Base-by-base conservation (phyloP, 2,113 vertebrate genomes). In the Chloroceryle aenea region DNA sequence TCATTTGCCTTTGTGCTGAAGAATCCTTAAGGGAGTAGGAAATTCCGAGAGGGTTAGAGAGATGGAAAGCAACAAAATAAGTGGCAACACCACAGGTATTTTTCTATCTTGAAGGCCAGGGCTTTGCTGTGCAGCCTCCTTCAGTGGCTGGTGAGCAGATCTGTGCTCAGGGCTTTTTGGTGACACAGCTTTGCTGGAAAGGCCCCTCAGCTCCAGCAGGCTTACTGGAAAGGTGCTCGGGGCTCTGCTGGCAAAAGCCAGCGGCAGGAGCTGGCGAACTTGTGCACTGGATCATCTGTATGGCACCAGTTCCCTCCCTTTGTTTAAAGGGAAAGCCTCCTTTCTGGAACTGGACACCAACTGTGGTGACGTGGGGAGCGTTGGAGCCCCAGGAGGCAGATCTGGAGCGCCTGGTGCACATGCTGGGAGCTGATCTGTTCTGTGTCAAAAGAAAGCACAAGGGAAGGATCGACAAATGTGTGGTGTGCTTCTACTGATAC, bases 401-500 rank as follows among this genome's bases (percentile, higher is more conserved):
- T 42, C 40, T 66, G 23, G 18, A 53, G 26, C 42, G 38, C 23
- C 71, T 71, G 43, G 7, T 36, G 43, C 38, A 6, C 7, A 1
- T 48, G 19, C 55, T 58, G 43, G n/a, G 38, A 85, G 52, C 38
- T 78, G 13, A 26, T 66, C 22, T 52, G 6, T 14, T 59, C 16
- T 74, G 21, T 43, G 30, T 58, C 23, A 68, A 29, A 64, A 52
- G 27, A 63, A 75, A 79, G 55, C 48, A 14, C 10, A 32, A 56
- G 16, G 32, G 29, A 73, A 87, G 32, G 48, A 47, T 64, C 29
- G 17, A 1, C 1, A 34, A 64, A 19, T 8, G 2, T 0, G 2
- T 55, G 68, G 7, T 12, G 6, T 11, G 21, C 29, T 68, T 56
- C n/a, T 59, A 22, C 59, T 69, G 56, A 32, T 58, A 34, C 17